A percentile compares a stretch with the other conserved stretches of the same genome.
Evolutionary conservation across 2,888 invertebrate genomes (phyloP).

Genomic region (Neria commutata): DNA sequence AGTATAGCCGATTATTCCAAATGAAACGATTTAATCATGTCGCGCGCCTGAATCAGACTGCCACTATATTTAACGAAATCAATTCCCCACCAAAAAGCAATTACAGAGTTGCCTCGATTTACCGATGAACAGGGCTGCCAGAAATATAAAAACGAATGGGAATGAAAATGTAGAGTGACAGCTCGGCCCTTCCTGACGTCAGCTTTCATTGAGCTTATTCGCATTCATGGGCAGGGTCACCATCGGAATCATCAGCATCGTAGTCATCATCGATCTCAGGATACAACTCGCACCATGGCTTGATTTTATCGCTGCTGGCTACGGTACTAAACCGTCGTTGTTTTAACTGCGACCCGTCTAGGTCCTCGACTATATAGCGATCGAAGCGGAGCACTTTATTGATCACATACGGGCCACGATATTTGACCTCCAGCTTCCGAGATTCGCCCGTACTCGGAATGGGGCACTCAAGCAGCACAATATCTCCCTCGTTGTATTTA

Average conservation of each 20-base stretch:
- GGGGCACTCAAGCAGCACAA: constrained; percentile 24
- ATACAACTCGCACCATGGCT: constrained; percentile 24
- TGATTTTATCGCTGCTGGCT: constrained; percentile 25
- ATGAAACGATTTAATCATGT: too few species aligned
- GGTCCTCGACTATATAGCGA: constrained; percentile 11
- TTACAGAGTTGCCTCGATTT: too few species aligned
- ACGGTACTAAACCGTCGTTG: constrained; percentile 19
- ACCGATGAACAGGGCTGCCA: too few species aligned
- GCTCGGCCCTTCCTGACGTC: constrained; percentile 21
- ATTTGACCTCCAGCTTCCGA: constrained; percentile 8
- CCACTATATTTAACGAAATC: too few species aligned
- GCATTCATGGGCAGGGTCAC: neutral
- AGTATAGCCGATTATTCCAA: too few species aligned
- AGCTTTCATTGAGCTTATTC: constrained; percentile 23
- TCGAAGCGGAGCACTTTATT: constrained; percentile 20
- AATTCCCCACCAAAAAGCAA: too few species aligned
- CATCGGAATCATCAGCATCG: neutral
- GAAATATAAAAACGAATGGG: too few species aligned
- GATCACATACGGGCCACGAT: constrained; percentile 17
- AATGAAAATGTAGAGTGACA: constrained; percentile 20
- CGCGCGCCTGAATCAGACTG: too few species aligned
- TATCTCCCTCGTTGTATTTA: constrained; percentile 15
- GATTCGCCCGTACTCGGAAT: constrained; percentile 20
- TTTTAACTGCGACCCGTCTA: constrained; percentile 15
- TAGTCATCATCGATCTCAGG: constrained; percentile 19